Base-by-base conservation (phyloP, 1,140 invertebrate species). In the Pseudachorutes palmiensis region DNA sequence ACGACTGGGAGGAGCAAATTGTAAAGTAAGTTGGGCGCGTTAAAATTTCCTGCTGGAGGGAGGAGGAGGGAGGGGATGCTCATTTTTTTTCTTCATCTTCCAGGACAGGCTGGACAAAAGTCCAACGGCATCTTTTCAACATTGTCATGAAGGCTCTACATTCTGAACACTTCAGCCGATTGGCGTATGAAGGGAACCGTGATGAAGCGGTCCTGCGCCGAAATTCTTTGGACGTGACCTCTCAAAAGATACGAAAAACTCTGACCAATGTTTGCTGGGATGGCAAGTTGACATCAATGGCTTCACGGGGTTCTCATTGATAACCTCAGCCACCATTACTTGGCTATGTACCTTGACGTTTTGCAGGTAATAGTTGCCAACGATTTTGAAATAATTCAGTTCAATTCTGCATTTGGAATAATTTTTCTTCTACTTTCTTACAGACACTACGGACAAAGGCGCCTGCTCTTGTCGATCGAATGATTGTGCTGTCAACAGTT, bases 301-400 rank as follows among this genome's bases (percentile, higher is more conserved):
- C 77, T 94, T 36, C 90, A 94, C 75, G 78, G 80, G 51, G 76
- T 88, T 12, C 76, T 94, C 2, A 80, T 90, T 64, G 88, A 92
- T 51, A 79, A 86, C 74, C 77, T 91, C 12, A 78, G 77, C 70
- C 78, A 82, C 9, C 79, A 82, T n/a, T 86, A 88, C 75, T 78
- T 92, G 62, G 82, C 84, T 2, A 83, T 84, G 22, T 94, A 93
- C 77, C 76, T 93, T 1, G 90, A 93, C 75, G 86, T 91, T 36
- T 76, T 94, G 62, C 83, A 83, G 78, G 82, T 80, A 68, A 41
- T 12, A 45, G 19, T 45, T 24, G 51, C 51, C 5, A 26, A 55
- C 9, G 24, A 26, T 55, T 14, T 19, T 19, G 24, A 14, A 55
- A 12, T 55, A 5, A 59, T 32, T 66, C 49, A 66, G 16, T 2